Evolutionary conservation across 2,888 invertebrate genomes (phyloP).

Genomic region (Anthophora plumipes): DNA sequence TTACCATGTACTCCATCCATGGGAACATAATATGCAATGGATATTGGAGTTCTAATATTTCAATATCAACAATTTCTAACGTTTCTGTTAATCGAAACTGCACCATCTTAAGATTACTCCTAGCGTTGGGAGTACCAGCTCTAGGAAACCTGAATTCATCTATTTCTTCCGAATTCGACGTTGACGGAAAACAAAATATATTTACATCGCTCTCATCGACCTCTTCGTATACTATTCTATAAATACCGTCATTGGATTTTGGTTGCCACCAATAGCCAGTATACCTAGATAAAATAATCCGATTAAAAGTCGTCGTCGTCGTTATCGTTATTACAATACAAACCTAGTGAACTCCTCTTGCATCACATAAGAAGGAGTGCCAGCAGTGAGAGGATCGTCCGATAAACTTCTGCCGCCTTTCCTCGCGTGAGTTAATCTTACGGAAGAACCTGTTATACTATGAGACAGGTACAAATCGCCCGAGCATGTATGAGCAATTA

Average conservation of each 20-base stretch:
- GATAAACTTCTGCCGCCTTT: conserved; percentile 89
- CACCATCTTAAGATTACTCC: conserved; percentile 94
- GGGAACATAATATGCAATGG: conserved; percentile 93
- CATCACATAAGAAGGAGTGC: conserved; percentile 98
- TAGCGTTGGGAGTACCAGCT: conserved; percentile 95
- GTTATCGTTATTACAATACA: neutral
- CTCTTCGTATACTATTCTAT: conserved; percentile 94
- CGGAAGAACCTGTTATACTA: conserved; percentile 88
- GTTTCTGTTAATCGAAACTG: conserved; percentile 89
- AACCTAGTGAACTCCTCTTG: conserved; percentile 95
- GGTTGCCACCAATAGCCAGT: conserved; percentile 99
- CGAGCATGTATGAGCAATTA: conserved; percentile 95
- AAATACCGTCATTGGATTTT: conserved; percentile 89
- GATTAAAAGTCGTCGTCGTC: neutral
- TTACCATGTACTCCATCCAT: conserved; percentile 97
- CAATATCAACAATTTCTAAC: conserved; percentile 90
- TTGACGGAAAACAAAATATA: conserved; percentile 94
- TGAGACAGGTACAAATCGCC: conserved; percentile 96
- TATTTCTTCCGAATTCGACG: conserved; percentile 91
- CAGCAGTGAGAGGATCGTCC: conserved; percentile 95
- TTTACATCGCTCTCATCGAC: conserved; percentile 96
- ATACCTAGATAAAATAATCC: conserved; percentile 85
- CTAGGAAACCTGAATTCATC: conserved; percentile 95
- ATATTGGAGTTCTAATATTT: conserved; percentile 91
- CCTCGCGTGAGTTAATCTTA: conserved; percentile 90